Base-by-base conservation (phyloP, 2,113 vertebrate genomes). In the Ceyx melanurus region DNA sequence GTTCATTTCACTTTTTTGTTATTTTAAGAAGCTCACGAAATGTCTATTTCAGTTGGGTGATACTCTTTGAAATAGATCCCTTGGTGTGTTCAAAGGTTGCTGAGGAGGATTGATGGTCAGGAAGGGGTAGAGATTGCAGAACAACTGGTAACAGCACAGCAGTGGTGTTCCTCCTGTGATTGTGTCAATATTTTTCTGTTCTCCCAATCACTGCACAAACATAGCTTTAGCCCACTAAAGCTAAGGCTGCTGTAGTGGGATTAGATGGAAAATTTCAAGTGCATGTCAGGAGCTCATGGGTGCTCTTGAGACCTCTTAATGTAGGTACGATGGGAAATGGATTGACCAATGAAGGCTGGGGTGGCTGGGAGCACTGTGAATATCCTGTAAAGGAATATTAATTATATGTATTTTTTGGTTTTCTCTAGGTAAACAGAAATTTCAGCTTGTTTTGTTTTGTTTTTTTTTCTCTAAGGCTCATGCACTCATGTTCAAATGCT, bases 171-270 rank as follows among this genome's bases (percentile, higher is more conserved):
- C 56, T 93, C 78, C 50, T 94, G 79, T 0, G 5, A 17, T 45
- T 97, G 56, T 95, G 97, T 97, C 93, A 97, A 97, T 97, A 97
- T 96, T 98, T 96, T 96, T 88, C 86, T 80, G 62, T 90, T 88
- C 94, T 94, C 89, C 91, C 88, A 80, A 89, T 82, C 64, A 11
- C 93, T 97, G 80, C 93, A 94, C 95, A 97, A 97, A 96, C 85
- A 95, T n/a, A 85, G 82, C 84, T 91, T 96, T 90, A 96, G 88
- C 81, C 66, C 90, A 62, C 61, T 95, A 58, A 70, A 17, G 46
- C 66, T 70, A 84, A 64, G 46, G 51, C 85, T 83, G 64, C 62
- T 68, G 33, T 60, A 74, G 42, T 60, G 75, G 83, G 62, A 89
- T 70, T 92, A 60, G 6, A 26, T 31, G 48, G 86, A 95, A 83